Conservation (phyloP, 1,140 invertebrate species). For the Daktulosphaira vitifoliae region DNA sequence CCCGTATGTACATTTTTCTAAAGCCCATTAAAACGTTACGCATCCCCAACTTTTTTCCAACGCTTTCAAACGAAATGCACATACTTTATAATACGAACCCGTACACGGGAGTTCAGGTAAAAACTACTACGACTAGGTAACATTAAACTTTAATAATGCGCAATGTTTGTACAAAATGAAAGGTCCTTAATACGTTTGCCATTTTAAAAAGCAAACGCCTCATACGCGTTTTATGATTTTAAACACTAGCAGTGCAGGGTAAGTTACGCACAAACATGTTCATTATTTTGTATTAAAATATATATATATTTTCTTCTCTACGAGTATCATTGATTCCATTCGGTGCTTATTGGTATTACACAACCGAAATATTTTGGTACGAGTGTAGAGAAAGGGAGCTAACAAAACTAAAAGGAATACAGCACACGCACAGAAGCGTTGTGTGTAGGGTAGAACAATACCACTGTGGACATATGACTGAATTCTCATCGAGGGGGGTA, state of each 20-base stretch:
- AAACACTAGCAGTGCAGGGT: too few relatives aligned
- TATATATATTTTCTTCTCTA: too few relatives aligned
- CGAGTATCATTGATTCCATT: too few relatives aligned
- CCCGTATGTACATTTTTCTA: slow-evolving; percentile 13
- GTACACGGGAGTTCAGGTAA: slow-evolving; percentile 17
- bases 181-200: background rate
- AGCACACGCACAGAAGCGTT: too few relatives aligned
- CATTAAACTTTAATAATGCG: slow-evolving; percentile 30
- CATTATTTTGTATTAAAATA: too few relatives aligned
- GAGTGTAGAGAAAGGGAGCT: too few relatives aligned
- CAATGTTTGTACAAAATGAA: slow-evolving; percentile 4
- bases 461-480: slow-evolving; percentile 22
- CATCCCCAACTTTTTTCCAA: slow-evolving; percentile 16
- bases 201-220: background rate
- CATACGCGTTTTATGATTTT: too few relatives aligned
- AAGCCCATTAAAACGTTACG: slow-evolving; percentile 32
- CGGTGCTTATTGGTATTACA: too few relatives aligned
- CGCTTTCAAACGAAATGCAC: slow-evolving; percentile 1
- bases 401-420: too few relatives aligned
- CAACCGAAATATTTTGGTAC: too few relatives aligned
- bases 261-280: too few relatives aligned
- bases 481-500: slow-evolving; percentile 31
- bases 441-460: slow-evolving; percentile 22
- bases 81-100: slow-evolving; percentile 11
- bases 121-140: background rate